Evolutionary conservation across 2,888 invertebrate genomes (phyloP).

Genomic region (Cactoblastis cactorum): DNA sequence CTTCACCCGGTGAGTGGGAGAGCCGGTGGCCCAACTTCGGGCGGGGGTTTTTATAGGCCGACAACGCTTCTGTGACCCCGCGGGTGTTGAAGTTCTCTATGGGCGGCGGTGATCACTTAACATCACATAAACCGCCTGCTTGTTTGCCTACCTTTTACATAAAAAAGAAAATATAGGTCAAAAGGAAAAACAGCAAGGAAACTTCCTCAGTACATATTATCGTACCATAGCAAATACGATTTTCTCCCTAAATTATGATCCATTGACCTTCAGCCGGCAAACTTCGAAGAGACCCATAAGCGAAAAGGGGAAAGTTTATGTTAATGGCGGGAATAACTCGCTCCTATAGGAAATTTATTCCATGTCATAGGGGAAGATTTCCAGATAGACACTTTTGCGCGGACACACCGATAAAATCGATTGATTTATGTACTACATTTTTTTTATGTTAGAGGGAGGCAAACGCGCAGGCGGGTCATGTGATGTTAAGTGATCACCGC

Average conservation of each 20-base stretch:
- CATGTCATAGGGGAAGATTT: neutral
- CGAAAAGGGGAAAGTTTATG: constrained; percentile 5
- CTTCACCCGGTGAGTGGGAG: no score
- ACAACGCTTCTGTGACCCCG: no score
- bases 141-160: neutral
- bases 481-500: neutral
- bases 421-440: neutral
- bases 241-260: constrained; percentile 6
- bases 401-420: neutral
- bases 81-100: no score
- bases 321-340: constrained; percentile 4
- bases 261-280: constrained; percentile 7
- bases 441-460: neutral
- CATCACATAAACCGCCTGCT: neutral
- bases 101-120: no score
- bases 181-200: neutral
- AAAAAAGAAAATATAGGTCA: neutral
- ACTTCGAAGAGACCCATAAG: neutral
- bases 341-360: constrained; percentile 3
- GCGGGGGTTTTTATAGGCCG: no score
- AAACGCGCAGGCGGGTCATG: no score
- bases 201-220: constrained; percentile 2
- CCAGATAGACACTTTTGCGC: neutral
- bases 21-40: no score
- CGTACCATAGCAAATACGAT: neutral